Evolutionary conservation across 2,888 invertebrate genomes (phyloP), one percentile per base, ranked within the genome.

Genomic region (Serripes groenlandicus): DNA sequence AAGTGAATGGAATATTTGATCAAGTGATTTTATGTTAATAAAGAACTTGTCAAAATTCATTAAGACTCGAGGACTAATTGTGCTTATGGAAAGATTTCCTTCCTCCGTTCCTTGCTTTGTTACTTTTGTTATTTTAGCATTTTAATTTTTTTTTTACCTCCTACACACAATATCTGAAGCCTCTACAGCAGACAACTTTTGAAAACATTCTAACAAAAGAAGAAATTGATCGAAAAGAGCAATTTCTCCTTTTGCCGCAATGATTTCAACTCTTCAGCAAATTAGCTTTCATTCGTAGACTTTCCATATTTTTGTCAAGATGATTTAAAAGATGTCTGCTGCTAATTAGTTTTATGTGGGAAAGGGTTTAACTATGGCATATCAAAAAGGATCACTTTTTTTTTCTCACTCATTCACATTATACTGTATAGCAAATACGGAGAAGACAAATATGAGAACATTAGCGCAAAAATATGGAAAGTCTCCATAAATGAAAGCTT

Each of bases 11-110:
- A 26, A 66, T 66, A 28, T 66, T 66, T 66, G 28, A 37, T 34
- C 23, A 42, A 42, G 66, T 23, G 66, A 66, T 66, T 66, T 66
- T 21, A 42, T 35, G 66, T 66, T 66, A 66, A 66, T 66, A 42
- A 37, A 26, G 28, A 66, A 42, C 66, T 66, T 73, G 54, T 78
- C 78, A 37, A 68, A 73, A 56, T 73, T 68, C 21, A 78, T 42
- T 68, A 26, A 42, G 58, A 78, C 68, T 68, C 69, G 56, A 11
- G 78, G 73, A 60, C 58, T 58, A 64, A 62, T 66, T 66, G 66
- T 42, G 42, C 32, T 66, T 66, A 66, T 9, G 66, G 5, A 34
- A 15, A 2, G 42, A 66, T 66, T 66, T 66, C 26, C 9, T 42
- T 23, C n/a, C 66, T 35, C 5, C 42, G 4, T 66, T 9, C 23